phyloP scores from a whole-genome alignment of 2,113 vertebrate genomes.

The Ceyx melanurus region DNA sequence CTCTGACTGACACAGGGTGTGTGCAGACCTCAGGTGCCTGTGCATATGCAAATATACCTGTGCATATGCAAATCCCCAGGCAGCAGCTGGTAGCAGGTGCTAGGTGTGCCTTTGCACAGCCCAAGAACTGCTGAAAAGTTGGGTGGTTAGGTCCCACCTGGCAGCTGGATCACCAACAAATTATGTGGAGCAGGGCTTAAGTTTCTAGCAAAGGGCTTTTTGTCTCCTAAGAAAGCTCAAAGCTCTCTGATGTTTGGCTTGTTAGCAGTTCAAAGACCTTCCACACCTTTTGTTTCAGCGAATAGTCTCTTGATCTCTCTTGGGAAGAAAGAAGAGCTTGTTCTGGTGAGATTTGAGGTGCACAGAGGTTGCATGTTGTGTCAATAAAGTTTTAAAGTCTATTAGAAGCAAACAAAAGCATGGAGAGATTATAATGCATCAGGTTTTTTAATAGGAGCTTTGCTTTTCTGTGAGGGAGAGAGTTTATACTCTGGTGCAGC shows the following conservation, averaged over 20 bases:
- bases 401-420: not conserved
- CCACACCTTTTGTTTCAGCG: not conserved
- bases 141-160: not conserved
- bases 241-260: not conserved
- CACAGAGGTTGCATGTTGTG: accelerated
- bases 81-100: not conserved
- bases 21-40: not conserved
- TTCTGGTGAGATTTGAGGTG: not conserved
- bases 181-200: not conserved
- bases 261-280: not conserved
- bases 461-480: not conserved
- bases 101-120: not conserved
- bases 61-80: not conserved
- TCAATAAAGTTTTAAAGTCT: not conserved
- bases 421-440: not conserved
- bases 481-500: not conserved
- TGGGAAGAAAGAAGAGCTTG: not conserved
- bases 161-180: not conserved
- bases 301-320: not conserved
- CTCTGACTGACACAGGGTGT: not conserved
- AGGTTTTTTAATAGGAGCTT: not conserved
- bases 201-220: not conserved
- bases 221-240: not conserved
- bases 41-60: not conserved
- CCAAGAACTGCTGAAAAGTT: not conserved